These are phyloP conservation scores for Numenius arquata DNA, from an alignment of 2,113 vertebrate species.

Conservation along the genomic window DNA sequence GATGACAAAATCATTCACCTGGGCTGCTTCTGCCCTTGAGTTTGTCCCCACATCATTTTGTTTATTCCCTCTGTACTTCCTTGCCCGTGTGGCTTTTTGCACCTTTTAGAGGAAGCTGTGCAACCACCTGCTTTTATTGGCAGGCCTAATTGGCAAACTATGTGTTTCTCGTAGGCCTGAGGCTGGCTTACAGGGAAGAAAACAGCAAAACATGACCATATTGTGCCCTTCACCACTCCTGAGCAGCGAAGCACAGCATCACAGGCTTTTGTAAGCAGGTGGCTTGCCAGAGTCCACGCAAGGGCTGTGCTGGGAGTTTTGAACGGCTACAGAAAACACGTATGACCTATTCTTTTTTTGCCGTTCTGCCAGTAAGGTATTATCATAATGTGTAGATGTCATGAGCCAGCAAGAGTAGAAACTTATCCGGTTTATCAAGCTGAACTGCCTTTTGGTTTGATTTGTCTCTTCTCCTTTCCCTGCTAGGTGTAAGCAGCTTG, in stretches of 20 bases:
- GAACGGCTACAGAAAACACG: neutral
- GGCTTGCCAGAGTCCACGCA: neutral
- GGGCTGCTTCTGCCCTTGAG: neutral
- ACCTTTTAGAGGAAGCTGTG: slow-evolving; percentile 39
- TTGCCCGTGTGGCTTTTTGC: neutral
- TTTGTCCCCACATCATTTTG: neutral
- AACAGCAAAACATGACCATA: neutral
- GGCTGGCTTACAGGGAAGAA: neutral
- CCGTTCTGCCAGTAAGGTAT: neutral
- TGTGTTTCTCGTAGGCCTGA: neutral
- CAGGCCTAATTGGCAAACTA: neutral
- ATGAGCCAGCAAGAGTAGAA: neutral
- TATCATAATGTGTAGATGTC: neutral
- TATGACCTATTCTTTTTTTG: neutral
- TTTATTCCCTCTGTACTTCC: neutral
- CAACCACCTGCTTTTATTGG: slow-evolving; percentile 34
- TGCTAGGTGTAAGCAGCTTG: neutral
- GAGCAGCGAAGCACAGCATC: neutral
- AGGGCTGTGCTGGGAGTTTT: neutral
- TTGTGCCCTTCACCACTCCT: neutral
- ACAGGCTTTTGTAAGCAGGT: neutral
- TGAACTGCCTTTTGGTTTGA: slow-evolving; percentile 12
- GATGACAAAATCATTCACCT: neutral
- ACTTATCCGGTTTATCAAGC: slow-evolving; percentile 10
- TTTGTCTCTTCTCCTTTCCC: neutral